phyloP scores from a whole-genome alignment of 2,888 invertebrate genomes.

The Pediacus dermestoides region DNA sequence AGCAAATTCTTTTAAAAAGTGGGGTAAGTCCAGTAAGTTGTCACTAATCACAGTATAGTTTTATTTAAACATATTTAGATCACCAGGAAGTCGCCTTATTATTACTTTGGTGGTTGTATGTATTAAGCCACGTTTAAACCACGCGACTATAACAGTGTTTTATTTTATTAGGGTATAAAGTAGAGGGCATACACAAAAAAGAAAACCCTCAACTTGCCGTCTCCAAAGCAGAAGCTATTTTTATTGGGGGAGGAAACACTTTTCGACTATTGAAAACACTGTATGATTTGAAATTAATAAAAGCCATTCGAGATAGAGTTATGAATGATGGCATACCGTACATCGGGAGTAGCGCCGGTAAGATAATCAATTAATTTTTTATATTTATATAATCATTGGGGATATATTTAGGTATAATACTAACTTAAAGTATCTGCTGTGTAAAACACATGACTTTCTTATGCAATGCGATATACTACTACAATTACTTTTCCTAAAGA shows the following conservation, averaged over 20 bases:
- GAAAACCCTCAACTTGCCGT: slow-evolving; percentile 57
- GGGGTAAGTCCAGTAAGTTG: slow-evolving; percentile 51
- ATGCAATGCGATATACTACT: too few relatives aligned
- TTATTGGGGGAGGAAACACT: slow-evolving; percentile 79
- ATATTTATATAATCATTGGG: slow-evolving; percentile 2
- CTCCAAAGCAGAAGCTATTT: slow-evolving; percentile 64
- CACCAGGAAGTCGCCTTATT: too few relatives aligned
- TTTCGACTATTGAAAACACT: slow-evolving; percentile 68
- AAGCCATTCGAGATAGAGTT: slow-evolving; percentile 61
- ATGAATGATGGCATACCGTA: slow-evolving; percentile 64
- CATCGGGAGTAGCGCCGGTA: slow-evolving; percentile 76
- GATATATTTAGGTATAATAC: not conserved
- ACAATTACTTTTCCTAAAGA: too few relatives aligned
- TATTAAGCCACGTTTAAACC: too few relatives aligned
- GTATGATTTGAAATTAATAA: slow-evolving; percentile 65
- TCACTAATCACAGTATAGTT: not conserved
- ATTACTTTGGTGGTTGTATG: too few relatives aligned
- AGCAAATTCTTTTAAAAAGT: slow-evolving; percentile 56
- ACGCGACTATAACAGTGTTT: slow-evolving; percentile 16
- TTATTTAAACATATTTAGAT: slow-evolving; percentile 4
- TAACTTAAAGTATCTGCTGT: too few relatives aligned
- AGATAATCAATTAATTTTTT: slow-evolving; percentile 2
- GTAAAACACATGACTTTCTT: too few relatives aligned
- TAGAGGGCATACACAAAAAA: slow-evolving; percentile 64
- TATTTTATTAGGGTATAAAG: slow-evolving; percentile 57